phyloP scores from a whole-genome alignment of 2,888 invertebrate species.

The Chrysodeixis includens region DNA sequence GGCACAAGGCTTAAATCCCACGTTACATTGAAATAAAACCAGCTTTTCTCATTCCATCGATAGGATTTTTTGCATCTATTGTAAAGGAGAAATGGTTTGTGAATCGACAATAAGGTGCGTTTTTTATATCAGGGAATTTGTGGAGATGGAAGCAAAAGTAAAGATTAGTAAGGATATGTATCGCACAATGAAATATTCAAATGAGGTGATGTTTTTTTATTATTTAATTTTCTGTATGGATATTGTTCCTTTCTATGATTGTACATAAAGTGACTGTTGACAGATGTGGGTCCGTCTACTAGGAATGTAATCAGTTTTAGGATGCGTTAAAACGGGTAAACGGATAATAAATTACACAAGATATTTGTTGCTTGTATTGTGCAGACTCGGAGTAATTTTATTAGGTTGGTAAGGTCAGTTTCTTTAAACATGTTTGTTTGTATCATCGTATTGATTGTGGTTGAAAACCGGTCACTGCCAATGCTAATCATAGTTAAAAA shows the following conservation, averaged over 20 bases:
- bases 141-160: conserved; percentile 53
- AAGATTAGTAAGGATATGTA: conserved; percentile 31
- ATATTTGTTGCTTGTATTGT: neutral
- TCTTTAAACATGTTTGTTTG: too few species aligned
- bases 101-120: conserved; percentile 68
- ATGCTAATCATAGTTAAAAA: too few species aligned
- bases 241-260: neutral
- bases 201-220: conserved; percentile 19
- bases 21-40: conserved; percentile 63
- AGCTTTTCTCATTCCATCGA: conserved; percentile 58
- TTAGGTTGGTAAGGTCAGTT: too few species aligned
- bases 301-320: neutral
- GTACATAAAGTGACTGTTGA: neutral
- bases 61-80: conserved; percentile 62
- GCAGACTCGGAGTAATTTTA: too few species aligned
- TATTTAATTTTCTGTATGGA: neutral
- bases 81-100: conserved; percentile 68
- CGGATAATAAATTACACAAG: neutral
- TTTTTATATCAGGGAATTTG: conserved; percentile 67
- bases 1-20: conserved; percentile 47
- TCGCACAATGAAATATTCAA: conserved; percentile 34
- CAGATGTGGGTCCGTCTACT: neutral
- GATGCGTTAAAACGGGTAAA: neutral
- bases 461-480: too few species aligned
- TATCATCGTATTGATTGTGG: too few species aligned